These are phyloP conservation scores for Phengaris arion DNA, from an alignment of 2,888 invertebrate species.

Conservation along the genomic window DNA sequence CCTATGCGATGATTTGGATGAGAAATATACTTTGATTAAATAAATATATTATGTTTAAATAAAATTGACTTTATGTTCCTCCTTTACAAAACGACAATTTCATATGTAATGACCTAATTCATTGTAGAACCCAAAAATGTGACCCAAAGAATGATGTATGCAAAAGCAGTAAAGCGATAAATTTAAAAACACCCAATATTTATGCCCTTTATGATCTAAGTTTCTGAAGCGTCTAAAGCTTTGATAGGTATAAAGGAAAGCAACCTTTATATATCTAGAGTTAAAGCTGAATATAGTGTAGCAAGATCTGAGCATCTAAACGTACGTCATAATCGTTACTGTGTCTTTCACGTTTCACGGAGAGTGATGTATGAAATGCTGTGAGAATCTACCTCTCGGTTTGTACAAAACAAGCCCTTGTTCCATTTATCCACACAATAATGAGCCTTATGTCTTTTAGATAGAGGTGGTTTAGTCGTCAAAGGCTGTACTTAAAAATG, in stretches of 20 bases:
- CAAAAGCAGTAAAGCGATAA: neutral
- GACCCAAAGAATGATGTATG: neutral
- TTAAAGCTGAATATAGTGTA: slow-evolving; percentile 46
- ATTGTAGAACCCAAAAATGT: neutral
- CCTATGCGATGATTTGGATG: no score
- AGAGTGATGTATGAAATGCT: slow-evolving; percentile 72
- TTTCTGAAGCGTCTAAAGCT: slow-evolving; percentile 51
- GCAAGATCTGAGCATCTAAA: slow-evolving; percentile 45
- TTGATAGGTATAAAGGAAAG: slow-evolving; percentile 51
- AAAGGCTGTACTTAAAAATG: slow-evolving; percentile 23
- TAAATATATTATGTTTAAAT: no score
- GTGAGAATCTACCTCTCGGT: slow-evolving; percentile 62
- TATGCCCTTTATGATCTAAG: slow-evolving; percentile 32
- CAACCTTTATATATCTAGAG: slow-evolving; percentile 48
- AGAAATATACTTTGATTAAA: no score
- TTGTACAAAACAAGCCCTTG: slow-evolving; percentile 43
- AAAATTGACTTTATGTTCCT: no score
- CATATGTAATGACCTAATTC: no score
- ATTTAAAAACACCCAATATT: slow-evolving; percentile 12
- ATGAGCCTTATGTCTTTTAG: slow-evolving; percentile 41
- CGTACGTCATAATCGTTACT: slow-evolving; percentile 67
- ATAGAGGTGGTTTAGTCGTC: slow-evolving; percentile 4
- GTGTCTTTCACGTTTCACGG: slow-evolving; percentile 67
- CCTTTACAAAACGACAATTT: no score
- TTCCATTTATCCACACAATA: slow-evolving; percentile 35